A percentile compares a stretch with the other conserved stretches of the same genome.
Conservation (phyloP, 2,113 vertebrate species). For the Notiomystis cincta region DNA sequence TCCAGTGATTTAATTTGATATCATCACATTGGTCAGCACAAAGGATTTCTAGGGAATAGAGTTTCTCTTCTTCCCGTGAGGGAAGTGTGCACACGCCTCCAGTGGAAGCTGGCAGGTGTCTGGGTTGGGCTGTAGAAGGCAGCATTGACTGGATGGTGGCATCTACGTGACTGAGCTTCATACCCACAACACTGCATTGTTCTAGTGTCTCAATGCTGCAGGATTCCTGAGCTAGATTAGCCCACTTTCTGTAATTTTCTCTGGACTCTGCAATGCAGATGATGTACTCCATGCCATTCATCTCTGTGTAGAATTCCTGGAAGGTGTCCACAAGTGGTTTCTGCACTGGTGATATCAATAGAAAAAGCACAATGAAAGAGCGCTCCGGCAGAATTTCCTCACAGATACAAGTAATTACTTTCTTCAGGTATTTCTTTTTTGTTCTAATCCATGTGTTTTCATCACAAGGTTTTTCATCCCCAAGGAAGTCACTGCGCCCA, state of each 20-base stretch:
- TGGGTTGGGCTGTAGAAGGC: constrained; percentile 23
- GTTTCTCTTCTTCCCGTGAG: constrained; percentile 70
- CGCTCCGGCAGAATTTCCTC: constrained; percentile 75
- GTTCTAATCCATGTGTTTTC: constrained; percentile 79
- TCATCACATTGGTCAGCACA: constrained; percentile 74
- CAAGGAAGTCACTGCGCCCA: constrained; percentile 75
- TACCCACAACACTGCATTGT: constrained; percentile 73
- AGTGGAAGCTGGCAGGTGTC: constrained; percentile 68
- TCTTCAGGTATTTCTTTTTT: constrained; percentile 71
- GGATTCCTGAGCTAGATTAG: constrained; percentile 67
- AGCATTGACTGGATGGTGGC: constrained; percentile 71
- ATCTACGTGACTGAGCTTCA: constrained; percentile 79
- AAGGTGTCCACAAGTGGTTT: constrained; percentile 78
- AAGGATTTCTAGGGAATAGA: constrained; percentile 78
- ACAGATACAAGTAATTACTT: constrained; percentile 75
- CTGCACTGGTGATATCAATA: constrained; percentile 74
- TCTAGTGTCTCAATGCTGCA: constrained; percentile 68
- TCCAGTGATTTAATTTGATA: constrained; percentile 36
- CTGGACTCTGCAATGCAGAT: constrained; percentile 76
- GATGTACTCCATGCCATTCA: constrained; percentile 79
- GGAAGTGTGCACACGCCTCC: constrained; percentile 69
- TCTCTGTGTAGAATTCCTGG: constrained; percentile 79
- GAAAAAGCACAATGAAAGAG: constrained; percentile 77
- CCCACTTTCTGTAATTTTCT: constrained; percentile 71
- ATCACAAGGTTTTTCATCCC: constrained; percentile 70